phyloP scores from a whole-genome alignment of 2,888 invertebrate species.

The Eupeodes luniger region DNA sequence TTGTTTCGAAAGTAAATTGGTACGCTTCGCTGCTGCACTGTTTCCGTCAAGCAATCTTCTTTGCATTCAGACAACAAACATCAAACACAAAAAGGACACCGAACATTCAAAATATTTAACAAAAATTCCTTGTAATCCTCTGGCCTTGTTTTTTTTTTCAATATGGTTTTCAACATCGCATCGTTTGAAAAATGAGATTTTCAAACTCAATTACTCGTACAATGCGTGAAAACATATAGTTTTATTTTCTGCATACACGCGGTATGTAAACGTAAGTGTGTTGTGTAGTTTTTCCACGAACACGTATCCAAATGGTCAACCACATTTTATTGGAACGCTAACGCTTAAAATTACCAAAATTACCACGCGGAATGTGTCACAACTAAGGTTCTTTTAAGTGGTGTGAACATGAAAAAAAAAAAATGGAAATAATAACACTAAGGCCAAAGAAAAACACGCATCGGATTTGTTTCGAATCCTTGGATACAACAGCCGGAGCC shows the following conservation, averaged over 20 bases:
- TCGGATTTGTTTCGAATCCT: constrained; percentile 17
- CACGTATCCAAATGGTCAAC: constrained; percentile 60
- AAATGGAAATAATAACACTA: constrained; percentile 18
- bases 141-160: constrained; percentile 36
- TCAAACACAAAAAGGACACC: constrained; percentile 53
- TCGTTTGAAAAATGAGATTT: constrained; percentile 13
- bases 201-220: constrained; percentile 30
- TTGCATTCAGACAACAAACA: constrained; percentile 14
- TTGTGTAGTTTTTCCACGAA: constrained; percentile 34
- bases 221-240: constrained; percentile 20
- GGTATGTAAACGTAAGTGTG: too few species aligned
- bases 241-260: not conserved
- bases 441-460: constrained; percentile 13
- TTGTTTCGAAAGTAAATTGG: constrained; percentile 65
- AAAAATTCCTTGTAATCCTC: constrained; percentile 61
- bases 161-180: not conserved
- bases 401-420: constrained; percentile 38
- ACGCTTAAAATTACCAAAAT: constrained; percentile 39
- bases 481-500: constrained; percentile 65
- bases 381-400: constrained; percentile 65
- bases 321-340: constrained; percentile 41
- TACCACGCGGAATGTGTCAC: constrained; percentile 68
- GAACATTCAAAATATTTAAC: constrained; percentile 71
- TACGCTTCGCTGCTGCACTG: constrained; percentile 26
- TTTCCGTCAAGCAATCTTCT: constrained; percentile 33